Evolutionary conservation across 2,797 vertebrate species (phyloP).

Genomic region (Alcedo atthis): DNA sequence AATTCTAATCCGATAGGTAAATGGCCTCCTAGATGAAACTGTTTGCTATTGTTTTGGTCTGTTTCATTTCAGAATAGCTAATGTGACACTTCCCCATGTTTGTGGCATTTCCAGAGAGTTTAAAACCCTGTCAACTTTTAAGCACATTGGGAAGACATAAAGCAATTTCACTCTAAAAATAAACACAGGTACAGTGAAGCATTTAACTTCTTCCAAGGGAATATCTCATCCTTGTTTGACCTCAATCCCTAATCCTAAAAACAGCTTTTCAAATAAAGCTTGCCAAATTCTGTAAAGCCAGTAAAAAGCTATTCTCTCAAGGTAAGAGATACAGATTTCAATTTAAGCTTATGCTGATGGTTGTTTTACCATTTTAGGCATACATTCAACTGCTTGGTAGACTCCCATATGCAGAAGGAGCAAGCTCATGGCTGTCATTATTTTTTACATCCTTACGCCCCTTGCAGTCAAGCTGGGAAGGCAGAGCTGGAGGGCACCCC

Average conservation of each 20-base stretch:
- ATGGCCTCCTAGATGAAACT: background rate
- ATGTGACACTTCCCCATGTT: background rate
- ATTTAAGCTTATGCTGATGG: background rate
- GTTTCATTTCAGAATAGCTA: background rate
- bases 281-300: background rate
- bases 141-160: background rate
- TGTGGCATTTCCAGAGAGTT: background rate
- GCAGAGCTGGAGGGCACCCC: background rate
- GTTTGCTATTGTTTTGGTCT: background rate
- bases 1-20: background rate
- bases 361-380: background rate
- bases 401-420: fast-evolving
- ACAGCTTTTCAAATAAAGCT: background rate
- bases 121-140: background rate
- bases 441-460: background rate
- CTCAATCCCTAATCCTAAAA: background rate
- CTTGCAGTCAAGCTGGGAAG: background rate
- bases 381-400: background rate
- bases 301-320: background rate
- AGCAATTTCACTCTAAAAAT: constrained; percentile 21
- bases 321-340: background rate
- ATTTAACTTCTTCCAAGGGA: background rate
- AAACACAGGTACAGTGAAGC: background rate
- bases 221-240: background rate
- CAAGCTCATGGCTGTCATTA: background rate